phyloP scores from a whole-genome alignment of 2,888 invertebrate genomes.

The Cosmia pyralina region DNA sequence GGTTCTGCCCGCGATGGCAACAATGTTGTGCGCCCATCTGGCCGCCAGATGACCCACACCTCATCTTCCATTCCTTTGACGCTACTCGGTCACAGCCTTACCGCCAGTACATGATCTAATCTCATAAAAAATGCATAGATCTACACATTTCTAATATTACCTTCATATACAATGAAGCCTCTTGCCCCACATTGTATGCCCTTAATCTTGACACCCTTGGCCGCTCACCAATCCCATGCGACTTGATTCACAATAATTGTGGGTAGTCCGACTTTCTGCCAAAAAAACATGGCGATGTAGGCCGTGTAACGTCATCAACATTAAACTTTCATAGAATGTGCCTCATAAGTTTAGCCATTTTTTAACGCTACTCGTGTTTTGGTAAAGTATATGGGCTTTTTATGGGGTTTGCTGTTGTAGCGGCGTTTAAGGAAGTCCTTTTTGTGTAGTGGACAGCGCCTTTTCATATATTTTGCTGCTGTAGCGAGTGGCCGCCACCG shows the following conservation, averaged over 20 bases:
- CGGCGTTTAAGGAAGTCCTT: constrained; percentile 2
- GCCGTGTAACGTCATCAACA: constrained; percentile 34
- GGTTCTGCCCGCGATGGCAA: not conserved
- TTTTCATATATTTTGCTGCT: too few species aligned
- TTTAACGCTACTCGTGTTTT: constrained; percentile 23
- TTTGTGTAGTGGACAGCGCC: constrained; percentile 14
- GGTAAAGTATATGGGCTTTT: constrained; percentile 28
- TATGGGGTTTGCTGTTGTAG: constrained; percentile 9
- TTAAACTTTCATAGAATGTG: constrained; percentile 40
- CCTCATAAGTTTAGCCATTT: constrained; percentile 27
- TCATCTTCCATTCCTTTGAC: not conserved
- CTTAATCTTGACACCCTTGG: constrained; percentile 52
- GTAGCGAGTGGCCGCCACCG: too few species aligned
- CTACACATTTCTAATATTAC: not conserved
- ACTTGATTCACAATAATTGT: constrained; percentile 21
- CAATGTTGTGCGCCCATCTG: not conserved
- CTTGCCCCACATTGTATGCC: constrained; percentile 30
- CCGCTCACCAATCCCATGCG: constrained; percentile 43
- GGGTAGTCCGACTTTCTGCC: constrained; percentile 40
- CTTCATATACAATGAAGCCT: constrained; percentile 13
- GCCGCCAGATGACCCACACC: not conserved
- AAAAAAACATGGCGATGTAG: constrained; percentile 24
- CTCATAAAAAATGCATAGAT: not conserved
- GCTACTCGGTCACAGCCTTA: not conserved
- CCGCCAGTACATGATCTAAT: not conserved